Percentiles rank a stretch among this genome's conserved stretches.
These are phyloP conservation scores for Natator depressus DNA, from an alignment of 2,113 vertebrate genomes.

Conservation along the genomic window DNA sequence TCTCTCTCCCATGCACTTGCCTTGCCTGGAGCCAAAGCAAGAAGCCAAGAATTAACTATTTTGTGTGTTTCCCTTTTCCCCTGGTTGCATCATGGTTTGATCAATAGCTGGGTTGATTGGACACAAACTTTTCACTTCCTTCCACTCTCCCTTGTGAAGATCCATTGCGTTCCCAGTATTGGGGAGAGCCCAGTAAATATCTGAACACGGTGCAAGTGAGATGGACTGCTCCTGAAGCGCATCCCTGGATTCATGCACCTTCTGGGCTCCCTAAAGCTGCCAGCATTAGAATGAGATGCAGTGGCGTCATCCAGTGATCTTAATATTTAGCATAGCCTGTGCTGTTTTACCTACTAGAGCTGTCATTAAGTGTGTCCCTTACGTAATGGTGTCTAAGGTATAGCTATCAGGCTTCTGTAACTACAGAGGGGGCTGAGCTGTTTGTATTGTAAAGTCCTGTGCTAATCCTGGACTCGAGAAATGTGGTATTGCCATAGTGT, in stretches of 20 bases:
- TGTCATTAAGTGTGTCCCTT: background rate
- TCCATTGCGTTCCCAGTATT: background rate
- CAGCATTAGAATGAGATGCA: fast-evolving
- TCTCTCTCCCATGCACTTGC: conserved; percentile 53
- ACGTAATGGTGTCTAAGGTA: too few relatives aligned
- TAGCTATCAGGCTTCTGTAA: background rate
- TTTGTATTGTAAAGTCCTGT: fast-evolving
- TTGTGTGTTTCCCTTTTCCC: conserved; percentile 32
- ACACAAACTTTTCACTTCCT: background rate
- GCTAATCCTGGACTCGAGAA: fast-evolving
- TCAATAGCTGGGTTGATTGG: conserved; percentile 44
- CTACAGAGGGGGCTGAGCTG: fast-evolving
- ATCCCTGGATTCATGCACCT: fast-evolving
- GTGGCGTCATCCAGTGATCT: fast-evolving
- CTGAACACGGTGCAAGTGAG: background rate
- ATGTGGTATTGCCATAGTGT: fast-evolving
- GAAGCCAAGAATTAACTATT: conserved; percentile 64
- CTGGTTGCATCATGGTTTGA: conserved; percentile 34
- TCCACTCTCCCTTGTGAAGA: background rate
- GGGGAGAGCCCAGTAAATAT: background rate
- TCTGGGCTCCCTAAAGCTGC: background rate
- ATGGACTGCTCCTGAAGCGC: background rate
- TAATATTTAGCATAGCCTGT: fast-evolving
- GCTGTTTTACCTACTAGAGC: background rate
- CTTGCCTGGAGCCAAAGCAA: conserved; percentile 48